Conservation (phyloP, 2,797 vertebrate species). For the Bradypodion pumilum region DNA sequence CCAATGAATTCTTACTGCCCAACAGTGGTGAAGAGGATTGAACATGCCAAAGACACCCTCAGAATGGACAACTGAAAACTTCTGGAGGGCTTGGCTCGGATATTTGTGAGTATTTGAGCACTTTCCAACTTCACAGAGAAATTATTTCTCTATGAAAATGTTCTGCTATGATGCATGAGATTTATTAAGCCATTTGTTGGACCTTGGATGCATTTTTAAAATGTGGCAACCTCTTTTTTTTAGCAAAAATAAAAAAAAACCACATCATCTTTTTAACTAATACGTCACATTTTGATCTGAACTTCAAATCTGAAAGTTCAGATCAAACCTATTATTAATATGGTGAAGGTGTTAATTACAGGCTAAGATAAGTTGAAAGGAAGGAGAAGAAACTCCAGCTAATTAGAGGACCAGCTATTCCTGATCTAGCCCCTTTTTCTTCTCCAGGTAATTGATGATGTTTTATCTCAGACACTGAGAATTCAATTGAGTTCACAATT, state of each 20-base stretch:
- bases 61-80: not conserved
- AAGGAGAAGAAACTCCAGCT: not conserved
- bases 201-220: not conserved
- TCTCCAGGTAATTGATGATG: not conserved
- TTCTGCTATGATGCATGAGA: not conserved
- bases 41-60: not conserved
- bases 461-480: not conserved
- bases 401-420: not conserved
- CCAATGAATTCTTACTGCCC: not conserved
- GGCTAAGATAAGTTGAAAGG: constrained; percentile 18
- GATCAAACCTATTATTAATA: constrained; percentile 10
- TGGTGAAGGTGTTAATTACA: constrained; percentile 23
- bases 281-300: constrained; percentile 18
- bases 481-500: not conserved
- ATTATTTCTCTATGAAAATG: not conserved
- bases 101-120: not conserved
- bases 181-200: not conserved
- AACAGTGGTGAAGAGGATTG: not conserved
- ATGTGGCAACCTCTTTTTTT: not conserved
- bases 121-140: not conserved
- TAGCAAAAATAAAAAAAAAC: not conserved
- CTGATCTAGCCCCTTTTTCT: not conserved
- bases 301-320: constrained; percentile 15
- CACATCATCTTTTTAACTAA: not conserved
- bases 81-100: not conserved